Percentiles rank a stretch among this genome's conserved stretches.
phyloP scores from a whole-genome alignment of 2,888 invertebrate species.

The Eremobia ochroleuca region DNA sequence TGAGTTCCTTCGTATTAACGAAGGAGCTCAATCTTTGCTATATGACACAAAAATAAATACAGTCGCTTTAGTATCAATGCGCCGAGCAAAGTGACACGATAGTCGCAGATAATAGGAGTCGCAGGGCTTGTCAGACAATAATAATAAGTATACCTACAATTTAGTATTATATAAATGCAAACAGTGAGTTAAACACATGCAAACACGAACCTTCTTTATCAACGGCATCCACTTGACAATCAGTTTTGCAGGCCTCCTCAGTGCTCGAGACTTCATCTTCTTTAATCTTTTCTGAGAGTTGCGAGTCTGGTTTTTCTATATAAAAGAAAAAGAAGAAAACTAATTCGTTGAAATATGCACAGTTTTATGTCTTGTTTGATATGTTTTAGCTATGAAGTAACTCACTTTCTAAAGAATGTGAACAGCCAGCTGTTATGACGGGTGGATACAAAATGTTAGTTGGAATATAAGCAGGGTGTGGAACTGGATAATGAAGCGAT shows the following conservation, averaged over 20 bases:
- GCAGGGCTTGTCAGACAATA: constrained; percentile 10
- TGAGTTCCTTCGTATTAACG: no score
- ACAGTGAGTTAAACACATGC: neutral
- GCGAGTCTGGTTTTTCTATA: constrained; percentile 82
- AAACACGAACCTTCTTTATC: constrained; percentile 67
- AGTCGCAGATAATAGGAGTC: constrained; percentile 33
- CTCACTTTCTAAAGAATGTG: constrained; percentile 79
- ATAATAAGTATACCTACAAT: neutral
- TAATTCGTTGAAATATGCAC: neutral
- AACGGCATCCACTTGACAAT: constrained; percentile 63
- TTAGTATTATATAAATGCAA: neutral
- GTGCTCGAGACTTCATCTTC: constrained; percentile 95
- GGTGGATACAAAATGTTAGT: constrained; percentile 86
- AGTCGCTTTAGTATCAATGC: constrained; percentile 1
- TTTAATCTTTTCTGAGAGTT: constrained; percentile 86
- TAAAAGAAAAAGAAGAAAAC: constrained; percentile 28
- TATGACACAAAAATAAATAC: neutral
- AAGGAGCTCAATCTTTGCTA: neutral
- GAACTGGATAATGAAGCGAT: constrained; percentile 82
- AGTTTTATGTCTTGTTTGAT: neutral
- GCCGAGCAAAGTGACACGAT: constrained; percentile 9
- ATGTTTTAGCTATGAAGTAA: constrained; percentile 42
- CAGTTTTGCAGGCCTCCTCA: constrained; percentile 91
- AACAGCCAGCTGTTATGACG: constrained; percentile 75
- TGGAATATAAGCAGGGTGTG: constrained; percentile 86